Evolutionary conservation across 92 coral and sea anemone genomes (phyloP).

Genomic region (Paramuricea clavata): DNA sequence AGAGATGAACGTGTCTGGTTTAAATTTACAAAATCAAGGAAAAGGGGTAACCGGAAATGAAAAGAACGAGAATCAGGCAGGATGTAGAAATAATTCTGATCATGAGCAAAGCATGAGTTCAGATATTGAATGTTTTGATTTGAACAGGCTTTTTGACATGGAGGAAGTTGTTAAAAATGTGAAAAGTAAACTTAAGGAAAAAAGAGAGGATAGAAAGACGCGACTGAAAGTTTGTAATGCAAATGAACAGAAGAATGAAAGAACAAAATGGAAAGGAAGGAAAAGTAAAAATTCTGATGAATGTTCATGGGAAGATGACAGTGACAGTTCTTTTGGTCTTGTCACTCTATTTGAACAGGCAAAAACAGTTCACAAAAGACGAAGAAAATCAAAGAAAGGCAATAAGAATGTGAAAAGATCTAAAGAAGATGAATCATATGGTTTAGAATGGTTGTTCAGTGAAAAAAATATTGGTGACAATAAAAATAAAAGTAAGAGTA

Average conservation of each 20-base stretch:
- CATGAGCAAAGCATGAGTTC: background rate
- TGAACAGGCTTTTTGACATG: slow-evolving; percentile 47
- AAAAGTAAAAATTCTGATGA: background rate
- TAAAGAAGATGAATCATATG: slow-evolving; percentile 27
- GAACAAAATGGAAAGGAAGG: background rate
- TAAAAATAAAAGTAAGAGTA: slow-evolving; percentile 30
- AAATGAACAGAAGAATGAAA: background rate
- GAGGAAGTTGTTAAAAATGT: slow-evolving; percentile 27
- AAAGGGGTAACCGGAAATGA: background rate
- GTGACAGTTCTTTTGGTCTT: slow-evolving; percentile 63
- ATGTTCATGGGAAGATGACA: slow-evolving; percentile 20
- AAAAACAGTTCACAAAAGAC: slow-evolving; percentile 34
- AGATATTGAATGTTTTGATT: slow-evolving; percentile 38
- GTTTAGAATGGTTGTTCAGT: slow-evolving; percentile 42
- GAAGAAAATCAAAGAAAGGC: slow-evolving; percentile 45
- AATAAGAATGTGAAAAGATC: slow-evolving; percentile 32
- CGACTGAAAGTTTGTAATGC: background rate
- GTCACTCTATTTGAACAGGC: slow-evolving; percentile 63
- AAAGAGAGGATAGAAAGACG: background rate
- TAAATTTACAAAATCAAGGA: background rate
- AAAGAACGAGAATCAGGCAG: background rate
- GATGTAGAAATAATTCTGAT: background rate
- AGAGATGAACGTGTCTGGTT: background rate
- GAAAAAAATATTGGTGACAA: slow-evolving; percentile 30
- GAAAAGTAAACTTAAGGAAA: slow-evolving; percentile 10